Base-by-base conservation (phyloP, 1,140 invertebrate genomes). In the Phocides pigmalion region DNA sequence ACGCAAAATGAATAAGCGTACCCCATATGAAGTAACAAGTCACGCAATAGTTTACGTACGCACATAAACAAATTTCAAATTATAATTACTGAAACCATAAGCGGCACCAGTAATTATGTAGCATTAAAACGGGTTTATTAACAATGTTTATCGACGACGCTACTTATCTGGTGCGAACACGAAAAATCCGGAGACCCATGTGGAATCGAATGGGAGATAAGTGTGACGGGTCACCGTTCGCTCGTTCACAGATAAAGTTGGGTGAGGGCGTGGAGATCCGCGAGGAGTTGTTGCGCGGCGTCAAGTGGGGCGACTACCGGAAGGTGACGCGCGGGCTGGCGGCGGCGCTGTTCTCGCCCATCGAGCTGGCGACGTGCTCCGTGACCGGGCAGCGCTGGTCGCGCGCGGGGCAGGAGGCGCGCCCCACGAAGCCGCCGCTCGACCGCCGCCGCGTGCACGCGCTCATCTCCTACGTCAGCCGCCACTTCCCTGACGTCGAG, bases 341-440 rank as follows among this genome's bases (percentile, higher is more conserved):
- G 20, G 94, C 94, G n/a, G 94, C 95, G 73, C 79, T 95, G 62
- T 95, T 95, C 86, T 95, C 94, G 76, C 95, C 95, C 1, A 94
- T 94, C 62, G 95, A 95, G 81, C 82, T 95, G 74, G 95, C 95
- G 20, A 95, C 94, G 14, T 95, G 94, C 82, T 95, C 95, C 16
- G 95, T 95, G 17, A 95, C 95, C 35, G 95, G 95, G 11, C 95
- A 95, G 88, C 93, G 95, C 67, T 95, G 95, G 95, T 95, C 94
- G 74, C 91, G 95, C 20, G 94, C 95, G 42, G 94, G 95, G 14
- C 94, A 93, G 64, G 94, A 94, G 51, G 93, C 95, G 77, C 92
- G 95, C 62, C 95, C 95, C 4, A 95, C 95, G 46, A 95, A 95
- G 85, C 95, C 95, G 42, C 95, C 95, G 44, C 87, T 95, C 56